Conservation (phyloP, 2,113 vertebrate genomes). For the Suncus etruscus region DNA sequence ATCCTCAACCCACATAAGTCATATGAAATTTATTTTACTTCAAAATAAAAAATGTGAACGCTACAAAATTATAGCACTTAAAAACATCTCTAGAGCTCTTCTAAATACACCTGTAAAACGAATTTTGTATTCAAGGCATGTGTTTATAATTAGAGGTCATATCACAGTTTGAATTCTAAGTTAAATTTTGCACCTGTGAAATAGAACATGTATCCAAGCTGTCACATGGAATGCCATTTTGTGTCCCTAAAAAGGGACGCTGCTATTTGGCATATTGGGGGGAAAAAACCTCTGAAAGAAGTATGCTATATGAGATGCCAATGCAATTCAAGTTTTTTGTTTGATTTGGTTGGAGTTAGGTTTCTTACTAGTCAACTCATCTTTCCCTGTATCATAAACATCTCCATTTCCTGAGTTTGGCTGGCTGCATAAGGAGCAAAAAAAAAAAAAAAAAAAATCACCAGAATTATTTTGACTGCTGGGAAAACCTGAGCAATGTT, state of each 20-base stretch:
- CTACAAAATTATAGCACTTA: neutral
- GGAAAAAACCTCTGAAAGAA: neutral
- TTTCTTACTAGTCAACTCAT: neutral
- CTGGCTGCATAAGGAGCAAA: conserved; percentile 5
- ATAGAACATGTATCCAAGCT: neutral
- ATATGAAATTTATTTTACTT: neutral
- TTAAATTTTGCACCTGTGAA: neutral
- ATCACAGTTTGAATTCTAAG: neutral
- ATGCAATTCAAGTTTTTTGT: neutral
- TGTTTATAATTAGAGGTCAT: neutral
- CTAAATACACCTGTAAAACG: neutral
- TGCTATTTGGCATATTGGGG: neutral
- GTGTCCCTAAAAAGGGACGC: neutral
- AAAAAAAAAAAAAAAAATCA: conserved; percentile 45
- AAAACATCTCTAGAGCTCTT: neutral
- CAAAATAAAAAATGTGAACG: conserved; percentile 37
- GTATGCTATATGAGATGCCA: neutral
- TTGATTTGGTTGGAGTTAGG: neutral
- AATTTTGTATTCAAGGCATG: neutral
- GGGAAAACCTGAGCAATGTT: conserved; percentile 33
- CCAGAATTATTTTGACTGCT: conserved; percentile 59
- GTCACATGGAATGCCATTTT: neutral
- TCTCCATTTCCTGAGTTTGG: conserved; percentile 40
- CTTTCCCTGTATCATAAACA: neutral
- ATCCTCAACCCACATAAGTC: neutral